Evolutionary conservation across 2,113 vertebrate genomes (phyloP).

Genomic region (Odontesthes bonariensis): DNA sequence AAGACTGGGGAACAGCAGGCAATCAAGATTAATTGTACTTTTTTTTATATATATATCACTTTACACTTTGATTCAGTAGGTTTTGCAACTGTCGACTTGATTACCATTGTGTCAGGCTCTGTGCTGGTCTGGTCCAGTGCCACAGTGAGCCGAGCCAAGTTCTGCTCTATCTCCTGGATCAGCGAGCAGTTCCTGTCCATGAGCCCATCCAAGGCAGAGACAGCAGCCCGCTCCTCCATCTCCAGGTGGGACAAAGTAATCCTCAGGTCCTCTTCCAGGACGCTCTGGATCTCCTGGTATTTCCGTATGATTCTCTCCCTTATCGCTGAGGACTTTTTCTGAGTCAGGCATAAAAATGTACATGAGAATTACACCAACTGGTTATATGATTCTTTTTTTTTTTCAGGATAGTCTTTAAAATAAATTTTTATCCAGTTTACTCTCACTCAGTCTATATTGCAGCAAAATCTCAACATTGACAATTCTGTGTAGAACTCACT

Average conservation of each 20-base stretch:
- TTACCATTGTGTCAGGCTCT: constrained; percentile 57
- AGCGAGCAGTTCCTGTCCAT: constrained; percentile 79
- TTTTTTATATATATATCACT: background rate
- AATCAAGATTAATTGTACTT: background rate
- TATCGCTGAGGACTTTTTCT: constrained; percentile 78
- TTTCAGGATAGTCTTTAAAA: background rate
- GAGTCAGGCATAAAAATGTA: constrained; percentile 37
- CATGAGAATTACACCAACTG: constrained; percentile 5
- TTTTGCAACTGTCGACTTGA: background rate
- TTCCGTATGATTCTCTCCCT: constrained; percentile 75
- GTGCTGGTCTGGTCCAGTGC: constrained; percentile 54
- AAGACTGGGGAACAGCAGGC: constrained; percentile 31
- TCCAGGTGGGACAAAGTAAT: constrained; percentile 81
- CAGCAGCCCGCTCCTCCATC: constrained; percentile 78
- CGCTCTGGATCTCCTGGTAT: constrained; percentile 79
- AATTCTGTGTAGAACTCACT: constrained; percentile 66
- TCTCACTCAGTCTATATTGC: background rate
- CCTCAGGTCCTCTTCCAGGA: constrained; percentile 80
- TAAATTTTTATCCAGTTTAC: background rate
- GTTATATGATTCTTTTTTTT: background rate
- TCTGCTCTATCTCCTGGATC: constrained; percentile 79
- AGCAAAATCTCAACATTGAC: background rate
- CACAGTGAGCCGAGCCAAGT: constrained; percentile 69
- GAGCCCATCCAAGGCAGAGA: constrained; percentile 70
- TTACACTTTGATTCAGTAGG: background rate